Conservation (phyloP, 2,113 vertebrate species). For the Oriolus oriolus region DNA sequence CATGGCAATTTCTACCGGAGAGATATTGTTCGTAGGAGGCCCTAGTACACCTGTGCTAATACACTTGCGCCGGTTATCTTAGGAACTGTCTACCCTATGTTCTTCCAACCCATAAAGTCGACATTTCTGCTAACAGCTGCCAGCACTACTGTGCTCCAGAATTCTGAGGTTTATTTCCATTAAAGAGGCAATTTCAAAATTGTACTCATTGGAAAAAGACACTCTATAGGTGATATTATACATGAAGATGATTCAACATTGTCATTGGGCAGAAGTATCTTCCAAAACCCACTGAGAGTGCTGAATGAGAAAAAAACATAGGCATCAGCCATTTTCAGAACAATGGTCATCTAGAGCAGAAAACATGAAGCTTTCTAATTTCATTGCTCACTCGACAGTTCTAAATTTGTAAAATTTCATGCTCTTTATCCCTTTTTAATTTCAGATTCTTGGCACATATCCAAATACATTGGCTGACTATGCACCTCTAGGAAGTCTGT, state of each 20-base stretch:
- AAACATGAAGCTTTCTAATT: neutral
- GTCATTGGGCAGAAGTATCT: neutral
- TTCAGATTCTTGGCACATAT: neutral
- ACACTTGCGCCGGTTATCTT: neutral
- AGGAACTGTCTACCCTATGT: neutral
- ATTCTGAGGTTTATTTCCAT: neutral
- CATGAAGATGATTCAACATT: neutral
- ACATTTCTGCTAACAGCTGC: neutral
- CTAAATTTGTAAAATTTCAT: neutral
- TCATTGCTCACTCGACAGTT: neutral
- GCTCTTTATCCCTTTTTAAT: neutral
- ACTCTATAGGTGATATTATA: neutral
- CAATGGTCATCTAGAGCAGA: neutral
- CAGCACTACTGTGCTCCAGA: neutral
- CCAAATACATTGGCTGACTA: neutral
- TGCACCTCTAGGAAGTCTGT: neutral
- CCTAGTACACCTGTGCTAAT: neutral
- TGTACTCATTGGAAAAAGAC: neutral
- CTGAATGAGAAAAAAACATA: neutral
- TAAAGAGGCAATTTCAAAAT: neutral
- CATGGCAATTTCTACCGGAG: neutral
- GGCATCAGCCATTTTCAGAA: neutral
- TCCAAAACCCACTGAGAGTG: neutral
- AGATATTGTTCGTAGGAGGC: neutral
- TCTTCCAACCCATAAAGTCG: accelerated